Evolutionary conservation across 2,113 vertebrate genomes (phyloP).

Genomic region (Stictonetta naevosa): DNA sequence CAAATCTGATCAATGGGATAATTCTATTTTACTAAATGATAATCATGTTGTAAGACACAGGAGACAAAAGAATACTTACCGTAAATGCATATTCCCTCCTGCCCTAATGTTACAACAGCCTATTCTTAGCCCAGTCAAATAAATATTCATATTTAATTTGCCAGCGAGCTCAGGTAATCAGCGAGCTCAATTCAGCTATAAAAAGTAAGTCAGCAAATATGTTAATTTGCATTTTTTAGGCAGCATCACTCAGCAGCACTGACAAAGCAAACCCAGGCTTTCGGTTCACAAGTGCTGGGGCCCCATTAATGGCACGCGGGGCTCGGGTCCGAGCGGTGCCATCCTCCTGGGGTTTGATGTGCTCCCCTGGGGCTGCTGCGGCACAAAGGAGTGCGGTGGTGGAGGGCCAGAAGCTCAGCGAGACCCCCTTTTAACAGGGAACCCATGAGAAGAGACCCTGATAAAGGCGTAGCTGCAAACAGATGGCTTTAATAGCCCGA

Average conservation of each 20-base stretch:
- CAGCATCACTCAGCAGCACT: background rate
- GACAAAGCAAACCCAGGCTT: background rate
- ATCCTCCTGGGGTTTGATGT: accelerated
- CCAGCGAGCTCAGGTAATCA: background rate
- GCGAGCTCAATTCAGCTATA: background rate
- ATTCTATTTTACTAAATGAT: background rate
- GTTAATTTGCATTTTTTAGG: background rate
- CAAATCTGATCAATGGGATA: background rate
- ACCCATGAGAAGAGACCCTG: no score
- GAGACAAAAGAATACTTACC: background rate
- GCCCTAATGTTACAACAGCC: background rate
- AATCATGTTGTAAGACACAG: background rate
- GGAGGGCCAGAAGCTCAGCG: accelerated
- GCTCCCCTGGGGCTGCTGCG: background rate
- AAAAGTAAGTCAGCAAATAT: background rate
- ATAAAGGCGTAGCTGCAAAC: background rate
- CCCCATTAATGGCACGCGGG: no score
- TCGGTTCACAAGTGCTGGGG: background rate
- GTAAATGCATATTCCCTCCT: background rate
- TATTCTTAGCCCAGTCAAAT: background rate
- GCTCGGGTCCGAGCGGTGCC: background rate
- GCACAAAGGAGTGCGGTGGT: accelerated
- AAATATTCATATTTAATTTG: background rate
- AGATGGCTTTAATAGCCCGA: background rate
- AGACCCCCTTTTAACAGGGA: background rate